Evolutionary conservation across 2,797 vertebrate species (phyloP), one percentile per base, ranked within the genome.

Genomic region (Myotis myotis): DNA sequence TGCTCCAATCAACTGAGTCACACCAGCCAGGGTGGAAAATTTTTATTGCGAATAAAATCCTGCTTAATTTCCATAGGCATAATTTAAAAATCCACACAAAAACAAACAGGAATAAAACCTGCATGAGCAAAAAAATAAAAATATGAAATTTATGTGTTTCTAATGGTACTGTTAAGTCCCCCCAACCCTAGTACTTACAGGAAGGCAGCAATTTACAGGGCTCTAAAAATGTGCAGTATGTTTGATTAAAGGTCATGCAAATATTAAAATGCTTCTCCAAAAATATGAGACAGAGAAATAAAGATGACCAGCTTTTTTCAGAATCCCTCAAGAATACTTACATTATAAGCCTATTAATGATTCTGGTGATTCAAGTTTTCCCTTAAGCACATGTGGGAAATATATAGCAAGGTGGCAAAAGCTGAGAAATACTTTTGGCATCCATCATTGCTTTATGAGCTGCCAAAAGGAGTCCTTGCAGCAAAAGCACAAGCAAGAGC

Each of bases 211-310:
- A 91, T 80, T 93, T 95, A 87, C 49, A 57, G 23, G 44, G 41
- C 80, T 85, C 94, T 93, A 82, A 96, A 96, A 96, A 41, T 72
- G 36, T 68, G 25, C 22, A 93, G 22, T 88, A 90, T 96, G 75
- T 97, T 92, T 97, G 41, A 97, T 88, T 91, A 76, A 92, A 94
- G 87, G 80, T 95, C 89, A 83, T 68, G 47, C 57, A 94, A 96
- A 96, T n/a, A 76, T 91, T 79, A 95, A 94, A 86, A 94, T 12
- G 2, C 82, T 94, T 95, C 71, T 90, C 51, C 5, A 71, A 90
- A 95, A 94, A 68, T 95, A n/a, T 80, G 74, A 94, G 53, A 84
- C 8, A 60, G 70, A 94, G 75, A 96, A 83, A 94, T 72, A 79
- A 89, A 7, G 64, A 93, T 55, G 51, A 89, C 64, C 53, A 68